Evolutionary conservation across 2,113 vertebrate species (phyloP), one percentile per base, ranked within the genome.

Genomic region (Osmerus mordax): DNA sequence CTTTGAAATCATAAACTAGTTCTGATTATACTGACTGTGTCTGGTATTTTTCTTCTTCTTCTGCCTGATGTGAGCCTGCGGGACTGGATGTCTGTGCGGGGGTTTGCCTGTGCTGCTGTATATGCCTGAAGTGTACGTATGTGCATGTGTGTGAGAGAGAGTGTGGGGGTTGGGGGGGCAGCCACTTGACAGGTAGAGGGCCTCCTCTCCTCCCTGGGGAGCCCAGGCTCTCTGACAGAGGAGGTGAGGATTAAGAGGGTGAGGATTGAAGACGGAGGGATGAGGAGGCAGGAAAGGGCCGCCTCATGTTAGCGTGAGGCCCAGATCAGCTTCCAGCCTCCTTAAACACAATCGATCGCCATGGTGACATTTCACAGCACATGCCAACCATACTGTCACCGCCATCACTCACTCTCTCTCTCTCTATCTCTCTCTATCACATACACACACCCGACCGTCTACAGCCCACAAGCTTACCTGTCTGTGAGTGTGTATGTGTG

Each of bases 1-100:
- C 91, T 93, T 93, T 93, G 89, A 93, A 90, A 93, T 92, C 84
- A 93, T 93, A 93, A 93, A 92, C 87, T 90, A 93, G 87, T 88
- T 87, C 87, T 90, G 90, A 90, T 89, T 90, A 93, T 90, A 90
- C 87, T 69, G 21, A 77, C 81, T 78, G 83, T 32, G 77, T 92
- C 86, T 72, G 78, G 82, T 84, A 81, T 87, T 83, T 85, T 83
- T 69, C 71, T 9, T 47, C 41, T 12, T 69, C 71, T 9, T 47
- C 41, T 47, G 41, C 7, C 41, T 41, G 41, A 47, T 12, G 8
- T 28, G 25, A 28, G 9, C 41, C 41, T 47, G 51, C 47, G 5
- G 15, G 61, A 14, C 0, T 63, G 36, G 19, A n/a, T 19, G 61
- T 36, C 23, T 36, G 62, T 25, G 61, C 8, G 19, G 28, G 41